Percentiles rank a stretch among this genome's conserved stretches.
Evolutionary conservation across 2,797 vertebrate genomes (phyloP).

Genomic region (Pterois miles): DNA sequence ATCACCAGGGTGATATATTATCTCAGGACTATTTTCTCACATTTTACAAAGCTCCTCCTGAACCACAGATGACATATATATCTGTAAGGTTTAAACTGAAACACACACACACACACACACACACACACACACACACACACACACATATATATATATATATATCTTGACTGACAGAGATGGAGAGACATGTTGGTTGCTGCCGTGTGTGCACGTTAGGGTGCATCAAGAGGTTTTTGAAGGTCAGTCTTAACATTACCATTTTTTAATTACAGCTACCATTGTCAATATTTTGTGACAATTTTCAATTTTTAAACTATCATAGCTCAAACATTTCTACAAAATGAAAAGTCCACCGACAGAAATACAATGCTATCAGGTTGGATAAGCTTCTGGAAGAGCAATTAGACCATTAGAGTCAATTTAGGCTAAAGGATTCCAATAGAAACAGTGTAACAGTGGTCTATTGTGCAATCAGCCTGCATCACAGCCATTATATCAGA

Average conservation of each 20-base stretch:
- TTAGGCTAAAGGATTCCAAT: background rate
- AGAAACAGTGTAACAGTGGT: background rate
- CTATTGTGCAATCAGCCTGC: conserved; percentile 22
- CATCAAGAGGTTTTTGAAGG: conserved; percentile 38
- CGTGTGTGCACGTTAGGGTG: background rate
- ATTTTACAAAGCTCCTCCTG: background rate
- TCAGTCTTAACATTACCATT: conserved; percentile 3
- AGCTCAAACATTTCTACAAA: background rate
- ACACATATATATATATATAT: background rate
- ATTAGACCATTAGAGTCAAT: background rate
- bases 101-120: background rate
- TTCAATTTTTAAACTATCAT: background rate
- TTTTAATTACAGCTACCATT: background rate
- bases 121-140: background rate
- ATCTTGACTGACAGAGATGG: conserved; percentile 24
- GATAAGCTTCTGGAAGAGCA: background rate
- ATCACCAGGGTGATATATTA: too few relatives aligned
- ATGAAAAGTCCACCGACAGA: background rate
- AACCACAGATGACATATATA: background rate
- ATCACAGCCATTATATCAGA: conserved; percentile 19
- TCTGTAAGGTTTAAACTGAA: background rate
- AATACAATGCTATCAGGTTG: background rate
- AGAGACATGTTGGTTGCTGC: background rate
- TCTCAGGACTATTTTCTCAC: background rate
- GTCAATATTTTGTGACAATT: background rate